Evolutionary conservation across 2,113 vertebrate species (phyloP).

Genomic region (Phrynosoma blainvillii): DNA sequence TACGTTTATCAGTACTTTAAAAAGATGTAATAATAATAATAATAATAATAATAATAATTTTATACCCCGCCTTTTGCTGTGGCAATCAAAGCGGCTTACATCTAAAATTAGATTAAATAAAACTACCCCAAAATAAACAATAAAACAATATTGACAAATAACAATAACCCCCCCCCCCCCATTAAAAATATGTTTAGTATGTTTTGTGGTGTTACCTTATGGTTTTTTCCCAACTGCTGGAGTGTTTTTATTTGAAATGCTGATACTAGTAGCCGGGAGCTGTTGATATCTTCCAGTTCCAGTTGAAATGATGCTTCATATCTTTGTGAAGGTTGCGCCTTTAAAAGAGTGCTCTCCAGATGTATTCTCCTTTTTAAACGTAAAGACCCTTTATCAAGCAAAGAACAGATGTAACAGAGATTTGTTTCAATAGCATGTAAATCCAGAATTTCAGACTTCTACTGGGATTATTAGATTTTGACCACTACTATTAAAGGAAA

Average conservation of each 20-base stretch:
- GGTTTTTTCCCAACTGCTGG: accelerated
- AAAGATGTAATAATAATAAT: not conserved
- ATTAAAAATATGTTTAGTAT: not conserved
- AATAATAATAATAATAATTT: no score
- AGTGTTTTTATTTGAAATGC: not conserved
- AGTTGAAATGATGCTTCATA: accelerated
- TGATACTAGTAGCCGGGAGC: not conserved
- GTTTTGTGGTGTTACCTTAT: no score
- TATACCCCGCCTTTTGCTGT: no score
- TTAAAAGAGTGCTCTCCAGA: not conserved
- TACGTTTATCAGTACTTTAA: not conserved
- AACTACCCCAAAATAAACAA: no score
- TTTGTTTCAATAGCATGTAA: no score
- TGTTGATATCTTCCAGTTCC: accelerated
- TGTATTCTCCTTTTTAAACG: not conserved
- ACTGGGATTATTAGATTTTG: not conserved
- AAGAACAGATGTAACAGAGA: no score
- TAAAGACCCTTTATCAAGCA: no score
- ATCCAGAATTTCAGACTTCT: not conserved
- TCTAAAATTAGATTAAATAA: no score
- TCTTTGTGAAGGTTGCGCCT: not conserved
- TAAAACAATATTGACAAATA: no score
- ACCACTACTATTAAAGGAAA: not conserved
- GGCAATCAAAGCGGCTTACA: no score
- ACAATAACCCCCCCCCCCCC: no score